Evolutionary conservation across 2,888 invertebrate genomes (phyloP).

Genomic region (Drosophila hamatofila): DNA sequence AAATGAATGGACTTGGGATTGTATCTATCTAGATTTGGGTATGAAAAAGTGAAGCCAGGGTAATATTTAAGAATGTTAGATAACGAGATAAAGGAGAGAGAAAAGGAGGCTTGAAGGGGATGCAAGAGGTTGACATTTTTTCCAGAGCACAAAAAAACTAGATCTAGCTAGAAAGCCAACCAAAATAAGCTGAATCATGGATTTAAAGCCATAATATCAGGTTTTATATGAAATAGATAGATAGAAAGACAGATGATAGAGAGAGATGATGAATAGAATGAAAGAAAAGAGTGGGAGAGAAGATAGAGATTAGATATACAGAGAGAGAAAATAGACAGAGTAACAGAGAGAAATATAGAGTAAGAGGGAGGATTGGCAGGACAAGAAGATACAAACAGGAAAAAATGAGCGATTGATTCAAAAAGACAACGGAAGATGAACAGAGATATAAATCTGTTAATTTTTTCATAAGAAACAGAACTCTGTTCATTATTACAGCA

Average conservation of each 20-base stretch:
- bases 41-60: conserved; percentile 4
- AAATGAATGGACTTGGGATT: neutral
- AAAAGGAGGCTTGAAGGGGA: neutral
- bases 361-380: neutral
- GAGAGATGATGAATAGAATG: neutral
- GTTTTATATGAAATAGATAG: too few species aligned
- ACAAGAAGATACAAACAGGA: too few species aligned
- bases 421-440: too few species aligned
- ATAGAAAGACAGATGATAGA: neutral
- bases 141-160: too few species aligned
- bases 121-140: too few species aligned
- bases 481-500: too few species aligned
- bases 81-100: neutral
- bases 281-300: neutral
- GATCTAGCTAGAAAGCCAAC: too few species aligned
- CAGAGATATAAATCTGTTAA: too few species aligned
- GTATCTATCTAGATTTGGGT: neutral
- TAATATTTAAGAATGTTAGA: conserved; percentile 15
- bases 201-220: too few species aligned
- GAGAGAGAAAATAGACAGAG: neutral
- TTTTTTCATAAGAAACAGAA: too few species aligned
- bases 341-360: neutral
- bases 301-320: neutral
- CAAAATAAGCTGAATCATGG: too few species aligned
- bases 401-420: too few species aligned